Evolutionary conservation across 2,113 vertebrate genomes (phyloP).

Genomic region (Notarius lentiginosus): DNA sequence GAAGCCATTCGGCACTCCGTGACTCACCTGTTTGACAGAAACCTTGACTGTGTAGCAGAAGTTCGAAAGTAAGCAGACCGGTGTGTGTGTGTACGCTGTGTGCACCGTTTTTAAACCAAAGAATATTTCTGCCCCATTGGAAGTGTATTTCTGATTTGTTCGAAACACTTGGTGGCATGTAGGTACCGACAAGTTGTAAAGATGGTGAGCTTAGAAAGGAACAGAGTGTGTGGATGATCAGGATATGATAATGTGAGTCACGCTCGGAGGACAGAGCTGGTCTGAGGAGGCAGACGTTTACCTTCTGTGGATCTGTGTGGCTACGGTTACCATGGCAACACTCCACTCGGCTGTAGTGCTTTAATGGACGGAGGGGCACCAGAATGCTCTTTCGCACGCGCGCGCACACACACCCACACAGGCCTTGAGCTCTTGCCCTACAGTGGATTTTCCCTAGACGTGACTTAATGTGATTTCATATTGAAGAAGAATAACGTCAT

Average conservation of each 20-base stretch:
- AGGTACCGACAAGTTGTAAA: neutral
- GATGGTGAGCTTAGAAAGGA: neutral
- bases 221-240: constrained; percentile 8
- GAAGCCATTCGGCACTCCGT: constrained; percentile 91
- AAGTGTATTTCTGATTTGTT: neutral
- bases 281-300: constrained; percentile 64
- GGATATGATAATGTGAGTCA: constrained; percentile 52
- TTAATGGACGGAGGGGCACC: constrained; percentile 60
- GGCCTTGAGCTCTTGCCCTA: constrained; percentile 48
- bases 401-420: constrained; percentile 9
- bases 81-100: neutral
- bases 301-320: constrained; percentile 67
- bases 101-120: neutral
- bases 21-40: constrained; percentile 95
- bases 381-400: constrained; percentile 27
- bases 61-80: constrained; percentile 85
- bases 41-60: constrained; percentile 92
- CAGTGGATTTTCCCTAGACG: constrained; percentile 43
- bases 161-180: no score
- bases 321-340: constrained; percentile 72
- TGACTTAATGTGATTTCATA: constrained; percentile 24
- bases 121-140: neutral
- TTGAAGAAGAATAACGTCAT: constrained; percentile 1
- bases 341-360: constrained; percentile 58
- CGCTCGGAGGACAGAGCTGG: constrained; percentile 50